Base-by-base conservation (phyloP, 2,113 vertebrate species). In the Speoplatyrhinus poulsoni region DNA sequence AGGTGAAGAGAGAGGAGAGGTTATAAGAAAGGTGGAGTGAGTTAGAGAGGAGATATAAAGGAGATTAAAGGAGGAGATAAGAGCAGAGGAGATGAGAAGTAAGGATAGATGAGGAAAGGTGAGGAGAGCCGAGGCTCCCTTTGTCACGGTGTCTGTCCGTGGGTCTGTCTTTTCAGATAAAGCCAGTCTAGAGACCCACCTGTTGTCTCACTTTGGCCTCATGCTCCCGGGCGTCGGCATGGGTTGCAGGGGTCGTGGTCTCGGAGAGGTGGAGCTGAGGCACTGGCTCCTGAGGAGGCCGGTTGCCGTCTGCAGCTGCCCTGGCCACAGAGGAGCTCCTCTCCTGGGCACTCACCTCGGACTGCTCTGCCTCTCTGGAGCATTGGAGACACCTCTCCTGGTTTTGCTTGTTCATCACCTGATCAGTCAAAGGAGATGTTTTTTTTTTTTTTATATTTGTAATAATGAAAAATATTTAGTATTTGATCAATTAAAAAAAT, bases 241-340 rank as follows among this genome's bases (percentile, higher is more conserved):
- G 67, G 50, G 88, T 86, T 46, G 90, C 89, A 50, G 81, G 12
- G 72, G 0, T 41, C 6, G 0, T 70, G 72, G 67, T 4, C 5
- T 79, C 60, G 59, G 62, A 56, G 32, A 3, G 15, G 62, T 73
- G 62, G 32, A 70, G 65, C 65, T 60, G 73, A 68, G 68, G 65
- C 49, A 0, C 3, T 0, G 12, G 12, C 0, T 53, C 46, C 32
- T 58, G 69, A 46, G 41, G 65, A 65, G 61, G 66, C 33, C 7
- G 75, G 61, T 6, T 60, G 55, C 11, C 46, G 19, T 1, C 6
- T 32, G 33, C 2, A 12, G 46, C 46, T 60, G 41, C 75, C 61
- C 33, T 89, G 89, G 87, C 79, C 70, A 73, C 89, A 26, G 83
- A 76, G 46, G 91, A 88, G 76, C 92, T 92, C 82, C 90, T 92